Evolutionary conservation across 2,888 invertebrate species (phyloP), one percentile per base, ranked within the genome.

Genomic region (Rhamnusium bicolor): DNA sequence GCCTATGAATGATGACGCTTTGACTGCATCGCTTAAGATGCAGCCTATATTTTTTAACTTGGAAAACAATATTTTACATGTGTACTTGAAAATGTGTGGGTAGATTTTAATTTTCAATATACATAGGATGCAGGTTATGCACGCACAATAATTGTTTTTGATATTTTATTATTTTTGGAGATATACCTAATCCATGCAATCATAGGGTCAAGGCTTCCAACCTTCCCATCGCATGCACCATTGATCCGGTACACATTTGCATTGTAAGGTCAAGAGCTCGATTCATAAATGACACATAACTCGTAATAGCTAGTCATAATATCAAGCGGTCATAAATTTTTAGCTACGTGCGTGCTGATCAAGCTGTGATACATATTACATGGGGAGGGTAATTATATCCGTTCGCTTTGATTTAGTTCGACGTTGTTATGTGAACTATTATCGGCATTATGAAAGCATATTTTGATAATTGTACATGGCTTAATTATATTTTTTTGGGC

Each of bases 241-340:
- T 65, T 65, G 65, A 65, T 65, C 32, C 65, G 21, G 3, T 8
- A 19, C 27, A 14, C 19, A 29, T 53, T 29, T 65, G 65, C 53
- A 65, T 53, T 16, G 1, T 29, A 65, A 65, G 65, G 65, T 65
- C 65, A 65, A 53, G 53, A 53, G 1, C 40, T 65, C 19, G 32
- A 18, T 32, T 29, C 3, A 2, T 14, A 51, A 63, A 47, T 49
- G 63, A 51, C 63, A 49, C 63, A 47, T 19, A 51, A 27, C 27
- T 21, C 40, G 18, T 16, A 27, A 65, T 65, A 47, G 46, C 24
- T 56, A 6, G 12, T 27, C 5, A 29, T 58, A 32, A 27, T 16
- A 56, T 56, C 27, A 29, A 29, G 16, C n/a, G 58, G 58, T 32
- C 32, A 29, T 29, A 24, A 32, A 8, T 58, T 29, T 53, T 53